Evolutionary conservation across 1,140 invertebrate species (phyloP), one percentile per base, ranked within the genome.

Genomic region (Pygmarrhopalites habei): DNA sequence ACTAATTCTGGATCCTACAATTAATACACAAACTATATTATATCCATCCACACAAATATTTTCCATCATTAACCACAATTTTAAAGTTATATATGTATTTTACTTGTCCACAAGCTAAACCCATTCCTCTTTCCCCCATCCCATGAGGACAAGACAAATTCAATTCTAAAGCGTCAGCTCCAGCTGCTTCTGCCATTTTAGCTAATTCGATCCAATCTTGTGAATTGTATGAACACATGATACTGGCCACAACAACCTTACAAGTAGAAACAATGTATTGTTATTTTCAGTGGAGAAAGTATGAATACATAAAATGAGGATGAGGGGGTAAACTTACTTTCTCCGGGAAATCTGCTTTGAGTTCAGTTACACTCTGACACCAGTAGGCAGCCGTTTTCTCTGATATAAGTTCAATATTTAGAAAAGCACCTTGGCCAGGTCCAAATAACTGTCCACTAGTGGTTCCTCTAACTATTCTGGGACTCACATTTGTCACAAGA

Each of bases 131-230:
- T 80, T 96, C 93, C 1, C 91, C 94, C 93, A 99, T 98, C 26
- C 96, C 96, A 79, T 99, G 95, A 1, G 96, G 95, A 79, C 96
- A 98, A 0, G 92, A 96, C 4, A 99, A 76, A 81, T 99, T 99
- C 35, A 98, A 76, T 76, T 99, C 96, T 3, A 99, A 78, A 1
- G 91, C 94, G 80, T 98, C 93, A 0, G 95, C 85, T 1, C 95
- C 95, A 14, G 92, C 83, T 3, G 81, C 79, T 78, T 92, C 90
- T 4, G 91, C 85, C 76, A 80, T 86, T 71, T 79, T 78, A 0
- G 93, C 83, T 35, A 98, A 74, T 72, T 86, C 80, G 21, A 78
- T 85, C 96, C 96, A 99, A 77, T 99, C 95, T 1, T 79, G 79
- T 75, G 88, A 82, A 72, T 88, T 87, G 75, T 87, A 95, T 3